These are phyloP conservation scores for Drosophila nr. perissopoda DNA, from an alignment of 2,888 invertebrate species.

Conservation along the genomic window DNA sequence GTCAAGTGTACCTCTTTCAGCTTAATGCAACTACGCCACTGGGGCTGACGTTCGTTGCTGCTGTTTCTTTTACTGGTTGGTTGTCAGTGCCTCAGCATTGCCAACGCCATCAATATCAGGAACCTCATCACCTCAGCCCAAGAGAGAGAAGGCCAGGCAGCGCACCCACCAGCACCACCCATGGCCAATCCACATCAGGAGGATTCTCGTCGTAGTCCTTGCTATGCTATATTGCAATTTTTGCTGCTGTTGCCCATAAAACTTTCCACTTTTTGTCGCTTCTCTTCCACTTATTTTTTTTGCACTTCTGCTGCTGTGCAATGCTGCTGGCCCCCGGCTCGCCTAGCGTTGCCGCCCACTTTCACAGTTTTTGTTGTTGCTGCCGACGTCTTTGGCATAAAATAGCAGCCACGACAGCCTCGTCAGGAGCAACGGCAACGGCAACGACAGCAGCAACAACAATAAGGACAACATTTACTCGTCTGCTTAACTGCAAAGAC, in stretches of 20 bases:
- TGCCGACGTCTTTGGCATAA: slow-evolving; percentile 59
- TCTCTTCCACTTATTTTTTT: slow-evolving; percentile 40
- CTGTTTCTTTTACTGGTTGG: slow-evolving; percentile 22
- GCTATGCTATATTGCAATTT: slow-evolving; percentile 79
- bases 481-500: slow-evolving; percentile 82
- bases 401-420: slow-evolving; percentile 59
- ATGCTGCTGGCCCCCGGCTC: slow-evolving; percentile 31
- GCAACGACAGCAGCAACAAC: slow-evolving; percentile 54
- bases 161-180: background rate
- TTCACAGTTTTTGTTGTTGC: slow-evolving; percentile 49
- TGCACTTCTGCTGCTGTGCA: slow-evolving; percentile 38
- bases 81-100: slow-evolving; percentile 62
- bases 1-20: background rate
- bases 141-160: slow-evolving; percentile 3
- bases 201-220: slow-evolving; percentile 41
- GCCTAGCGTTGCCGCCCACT: slow-evolving; percentile 44
- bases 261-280: slow-evolving; percentile 78
- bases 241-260: slow-evolving; percentile 81
- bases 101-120: slow-evolving; percentile 74
- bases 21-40: slow-evolving; percentile 22
- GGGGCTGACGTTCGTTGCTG: slow-evolving; percentile 9
- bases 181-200: slow-evolving; percentile 43
- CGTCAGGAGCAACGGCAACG: slow-evolving; percentile 41
- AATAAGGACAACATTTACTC: slow-evolving; percentile 81
- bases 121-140: slow-evolving; percentile 51